Base-by-base conservation (phyloP, 2,888 invertebrate species). In the Rhabditoides inermis region DNA sequence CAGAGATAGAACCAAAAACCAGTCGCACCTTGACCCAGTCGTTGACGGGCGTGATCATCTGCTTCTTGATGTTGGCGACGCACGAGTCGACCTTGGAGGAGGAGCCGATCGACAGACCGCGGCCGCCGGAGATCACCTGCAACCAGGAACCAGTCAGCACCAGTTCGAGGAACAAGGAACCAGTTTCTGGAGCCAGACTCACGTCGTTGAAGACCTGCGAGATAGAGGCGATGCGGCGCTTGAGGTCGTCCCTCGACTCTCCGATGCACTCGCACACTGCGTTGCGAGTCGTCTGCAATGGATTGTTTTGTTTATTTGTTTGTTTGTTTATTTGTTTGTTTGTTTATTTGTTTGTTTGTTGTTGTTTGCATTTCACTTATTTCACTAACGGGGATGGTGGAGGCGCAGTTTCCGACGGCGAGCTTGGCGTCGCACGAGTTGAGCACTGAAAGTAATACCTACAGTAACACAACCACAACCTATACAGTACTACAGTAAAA, bases 241-340 rank as follows among this genome's bases (percentile, higher is more conserved):
- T 74, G 51, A 74, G 60, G 52, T 75, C 75, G 40, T 69, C 65
- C 30, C 75, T 61, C 37, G 73, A 69, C 45, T 75, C 75, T 55
- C 68, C 64, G 65, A 75, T 75, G 61, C 75, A 75, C 51, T 61
- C 66, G 55, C 75, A 74, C 12, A 69, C 70, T 15, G 72, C 73
- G 28, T 56, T 45, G 10, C 64, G 41, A 28, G 66, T 62, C 28
- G 52, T 30, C n/a, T n/a, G n/a, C n/a, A n/a, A n/a, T n/a, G n/a
- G n/a, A n/a, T n/a, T n/a, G n/a, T n/a, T n/a, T n/a, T n/a, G n/a
- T n/a, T n/a, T n/a, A n/a, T n/a, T n/a, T n/a, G n/a, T n/a, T n/a
- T n/a, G n/a, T n/a, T n/a, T n/a, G n/a, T n/a, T n/a, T n/a, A n/a
- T n/a, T n/a, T n/a, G n/a, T n/a, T n/a, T n/a, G n/a, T n/a, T n/a